A percentile compares a stretch with the other conserved stretches of the same genome.
Evolutionary conservation across 2,888 invertebrate species (phyloP).

Genomic region (Melanargia galathea): DNA sequence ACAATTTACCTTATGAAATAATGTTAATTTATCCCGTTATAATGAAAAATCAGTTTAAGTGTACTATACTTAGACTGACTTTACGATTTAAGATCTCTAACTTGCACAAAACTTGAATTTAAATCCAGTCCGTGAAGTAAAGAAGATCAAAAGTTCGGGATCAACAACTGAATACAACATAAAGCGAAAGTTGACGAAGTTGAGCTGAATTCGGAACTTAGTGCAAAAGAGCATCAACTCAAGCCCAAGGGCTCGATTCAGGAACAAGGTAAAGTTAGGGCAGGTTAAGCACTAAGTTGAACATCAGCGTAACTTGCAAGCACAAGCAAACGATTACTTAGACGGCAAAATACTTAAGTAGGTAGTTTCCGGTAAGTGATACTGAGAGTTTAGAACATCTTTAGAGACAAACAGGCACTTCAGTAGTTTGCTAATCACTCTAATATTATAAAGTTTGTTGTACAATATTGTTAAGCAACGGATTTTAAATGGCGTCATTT

Average conservation of each 20-base stretch:
- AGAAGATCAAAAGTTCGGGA: not conserved
- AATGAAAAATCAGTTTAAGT: too few relatives aligned
- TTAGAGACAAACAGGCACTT: too few relatives aligned
- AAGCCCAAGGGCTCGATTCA: constrained; percentile 21
- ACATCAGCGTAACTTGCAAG: constrained; percentile 42
- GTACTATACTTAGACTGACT: too few relatives aligned
- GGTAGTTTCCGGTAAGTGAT: not conserved
- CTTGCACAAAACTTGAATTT: not conserved
- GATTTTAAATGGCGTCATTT: too few relatives aligned
- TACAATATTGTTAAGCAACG: too few relatives aligned
- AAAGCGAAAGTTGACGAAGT: not conserved
- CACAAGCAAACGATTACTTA: constrained; percentile 31
- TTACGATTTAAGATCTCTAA: too few relatives aligned
- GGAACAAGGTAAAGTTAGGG: constrained; percentile 34
- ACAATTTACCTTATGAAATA: too few relatives aligned
- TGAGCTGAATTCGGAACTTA: not conserved
- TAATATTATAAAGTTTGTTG: too few relatives aligned
- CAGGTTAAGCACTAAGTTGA: constrained; percentile 43
- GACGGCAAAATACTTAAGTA: constrained; percentile 3
- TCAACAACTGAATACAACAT: too few relatives aligned
- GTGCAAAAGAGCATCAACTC: constrained; percentile 3
- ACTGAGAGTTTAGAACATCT: not conserved
- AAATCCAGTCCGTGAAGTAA: not conserved
- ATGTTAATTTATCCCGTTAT: too few relatives aligned
- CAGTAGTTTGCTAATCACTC: too few relatives aligned